Evolutionary conservation across 1,140 invertebrate species (phyloP).

Genomic region (Philopotamus ludificatus): DNA sequence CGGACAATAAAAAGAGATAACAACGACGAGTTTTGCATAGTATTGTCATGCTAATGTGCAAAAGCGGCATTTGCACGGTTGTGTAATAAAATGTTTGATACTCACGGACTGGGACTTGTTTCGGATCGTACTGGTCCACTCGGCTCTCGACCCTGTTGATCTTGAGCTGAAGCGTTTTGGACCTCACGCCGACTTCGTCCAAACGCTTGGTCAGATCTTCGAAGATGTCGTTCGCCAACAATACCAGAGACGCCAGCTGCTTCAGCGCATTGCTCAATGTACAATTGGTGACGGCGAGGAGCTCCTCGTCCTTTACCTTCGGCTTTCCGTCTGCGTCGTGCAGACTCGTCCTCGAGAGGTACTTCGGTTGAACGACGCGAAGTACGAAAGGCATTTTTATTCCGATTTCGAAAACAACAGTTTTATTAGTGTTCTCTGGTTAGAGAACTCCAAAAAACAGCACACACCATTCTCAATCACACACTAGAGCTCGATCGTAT

Average conservation of each 20-base stretch:
- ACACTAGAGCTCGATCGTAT: too few relatives aligned
- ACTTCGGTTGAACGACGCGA: conserved; percentile 66
- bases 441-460: too few relatives aligned
- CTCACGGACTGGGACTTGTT: conserved; percentile 82
- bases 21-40: too few relatives aligned
- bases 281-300: conserved; percentile 74
- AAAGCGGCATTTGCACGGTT: too few relatives aligned
- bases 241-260: conserved; percentile 75
- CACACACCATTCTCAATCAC: too few relatives aligned
- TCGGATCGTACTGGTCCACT: conserved; percentile 69
- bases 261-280: conserved; percentile 73
- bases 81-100: too few relatives aligned
- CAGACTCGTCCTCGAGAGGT: conserved; percentile 63
- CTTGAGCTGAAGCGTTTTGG: conserved; percentile 61
- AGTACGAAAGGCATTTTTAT: conserved; percentile 75
- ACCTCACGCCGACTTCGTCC: conserved; percentile 64
- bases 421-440: too few relatives aligned
- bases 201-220: conserved; percentile 69
- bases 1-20: too few relatives aligned
- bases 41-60: too few relatives aligned
- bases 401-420: too few relatives aligned
- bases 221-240: conserved; percentile 76
- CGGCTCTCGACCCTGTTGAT: conserved; percentile 62
- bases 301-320: conserved; percentile 64
- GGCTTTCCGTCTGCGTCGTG: conserved; percentile 59